Base-by-base conservation (phyloP, 1,140 invertebrate species). In the Drosophila rhopaloa region DNA sequence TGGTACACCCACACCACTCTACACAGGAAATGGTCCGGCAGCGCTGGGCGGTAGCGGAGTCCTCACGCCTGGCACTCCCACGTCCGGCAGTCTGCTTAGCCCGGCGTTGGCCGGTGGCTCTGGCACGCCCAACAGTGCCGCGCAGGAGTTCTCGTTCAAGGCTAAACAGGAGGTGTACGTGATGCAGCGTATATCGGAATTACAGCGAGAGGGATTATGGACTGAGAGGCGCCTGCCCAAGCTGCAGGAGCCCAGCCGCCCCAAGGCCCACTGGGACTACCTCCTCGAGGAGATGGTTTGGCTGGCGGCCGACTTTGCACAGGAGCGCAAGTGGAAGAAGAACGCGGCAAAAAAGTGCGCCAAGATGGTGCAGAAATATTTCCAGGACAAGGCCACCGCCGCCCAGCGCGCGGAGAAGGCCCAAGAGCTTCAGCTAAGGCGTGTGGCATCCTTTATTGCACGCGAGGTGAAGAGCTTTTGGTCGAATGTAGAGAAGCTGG, bases 201-300 rank as follows among this genome's bases (percentile, higher is more conserved):
- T 96, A 82, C 97, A 96, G 93, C 96, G 95, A 79, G 96, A 98
- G 88, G 98, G 98, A 29, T 93, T 99, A 78, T 99, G 98, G 98
- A 96, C 97, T 47, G 97, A 98, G 90, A 95, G 96, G 91, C 94
- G 98, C 74, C 93, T 99, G 89, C 98, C 98, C 4, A 98, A 98
- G 94, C 95, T 98, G 24, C 95, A 97, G 84, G 98, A 99, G 93
- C 97, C 97, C 61, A 94, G 95, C 44, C 94, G 98, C 79, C 94
- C 95, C 14, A 99, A 99, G 94, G 96, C 96, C n/a, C 98, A 99
- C 92, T 99, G 98, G 98, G 99, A 99, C 93, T 99, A 98, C 93
- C 94, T 99, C 51, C 93, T 99, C 9, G 99, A 99, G 93, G 99
- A 99, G 93, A 99, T 99, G 97, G 96, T 96, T 24, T 99, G 99